Evolutionary conservation across 2,888 invertebrate genomes (phyloP), one percentile per base, ranked within the genome.

Genomic region (Nemotelus pantherinus): DNA sequence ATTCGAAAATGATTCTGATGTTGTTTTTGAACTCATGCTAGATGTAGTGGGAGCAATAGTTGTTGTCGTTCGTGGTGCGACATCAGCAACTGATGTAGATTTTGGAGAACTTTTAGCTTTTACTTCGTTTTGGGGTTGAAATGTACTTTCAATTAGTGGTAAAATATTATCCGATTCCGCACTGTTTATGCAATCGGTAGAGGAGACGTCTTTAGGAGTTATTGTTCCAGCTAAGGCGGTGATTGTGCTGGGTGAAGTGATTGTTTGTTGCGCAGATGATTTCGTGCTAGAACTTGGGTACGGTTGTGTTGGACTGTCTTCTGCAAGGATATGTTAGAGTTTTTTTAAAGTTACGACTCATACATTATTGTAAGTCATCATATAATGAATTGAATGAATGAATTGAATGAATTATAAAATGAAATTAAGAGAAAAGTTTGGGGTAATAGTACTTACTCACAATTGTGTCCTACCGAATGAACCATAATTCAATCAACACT

Each of bases 131-230:
- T 39, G 2, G n/a, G 47, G 47, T 25, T 60, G 45, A 74, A 78
- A 79, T 60, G 80, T 79, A 50, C 77, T 77, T 25, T 80, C 80
- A 9, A 81, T 79, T 3, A 80, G 44, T 41, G 77, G 60, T 2
- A 80, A 55, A 10, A 80, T 58, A 53, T 79, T 78, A 47, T 80
- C 80, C 0, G 81, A 80, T 57, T 76, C 80, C 25, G 81, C 76
- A 76, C 80, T 80, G 9, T 76, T 77, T 3, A 78, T 65, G 43
- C 76, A 78, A 10, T 43, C 68, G 58, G 67, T 57, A 1, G 60
- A 70, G 2, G 76, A 75, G 7, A 64, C 4, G 25, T 64, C 78
- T 57, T 77, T 78, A 25, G 79, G 75, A 6, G 79, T 75, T 53
- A 57, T 58, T 2, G 78, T 50, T 0, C 78, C 77, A 9, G 76